Percentiles rank a stretch among this genome's conserved stretches.
Conservation (phyloP, 2,113 vertebrate genomes). For the Saccopteryx leptura region DNA sequence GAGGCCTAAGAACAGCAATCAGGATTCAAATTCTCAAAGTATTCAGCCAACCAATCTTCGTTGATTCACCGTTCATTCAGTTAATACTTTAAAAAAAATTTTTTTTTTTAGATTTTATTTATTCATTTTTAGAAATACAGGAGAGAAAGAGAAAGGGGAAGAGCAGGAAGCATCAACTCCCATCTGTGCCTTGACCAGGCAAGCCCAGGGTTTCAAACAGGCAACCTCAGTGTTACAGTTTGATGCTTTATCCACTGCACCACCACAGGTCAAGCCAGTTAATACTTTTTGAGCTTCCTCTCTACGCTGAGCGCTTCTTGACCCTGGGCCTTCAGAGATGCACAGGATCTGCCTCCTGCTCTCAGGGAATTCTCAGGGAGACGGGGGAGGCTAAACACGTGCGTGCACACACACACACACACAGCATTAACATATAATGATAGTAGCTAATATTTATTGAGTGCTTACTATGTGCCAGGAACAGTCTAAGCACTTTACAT, state of each 20-base stretch:
- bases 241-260: no score
- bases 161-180: no score
- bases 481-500: neutral
- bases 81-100: neutral
- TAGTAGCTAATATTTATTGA: neutral
- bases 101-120: no score
- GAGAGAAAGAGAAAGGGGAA: no score
- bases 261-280: no score
- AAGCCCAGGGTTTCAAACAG: no score
- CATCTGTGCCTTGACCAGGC: no score
- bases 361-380: neutral
- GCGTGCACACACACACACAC: neutral
- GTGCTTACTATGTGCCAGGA: neutral
- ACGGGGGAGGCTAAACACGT: conserved; percentile 59
- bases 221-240: no score
- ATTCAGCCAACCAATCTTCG: neutral
- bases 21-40: neutral
- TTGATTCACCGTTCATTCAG: neutral
- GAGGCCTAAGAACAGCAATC: neutral
- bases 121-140: no score
- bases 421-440: neutral
- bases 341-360: neutral
- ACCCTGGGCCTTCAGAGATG: neutral
- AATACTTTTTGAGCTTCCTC: neutral
- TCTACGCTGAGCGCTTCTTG: neutral